These are phyloP conservation scores for Crossocerus cetratus DNA, from an alignment of 2,888 invertebrate species.

Conservation along the genomic window DNA sequence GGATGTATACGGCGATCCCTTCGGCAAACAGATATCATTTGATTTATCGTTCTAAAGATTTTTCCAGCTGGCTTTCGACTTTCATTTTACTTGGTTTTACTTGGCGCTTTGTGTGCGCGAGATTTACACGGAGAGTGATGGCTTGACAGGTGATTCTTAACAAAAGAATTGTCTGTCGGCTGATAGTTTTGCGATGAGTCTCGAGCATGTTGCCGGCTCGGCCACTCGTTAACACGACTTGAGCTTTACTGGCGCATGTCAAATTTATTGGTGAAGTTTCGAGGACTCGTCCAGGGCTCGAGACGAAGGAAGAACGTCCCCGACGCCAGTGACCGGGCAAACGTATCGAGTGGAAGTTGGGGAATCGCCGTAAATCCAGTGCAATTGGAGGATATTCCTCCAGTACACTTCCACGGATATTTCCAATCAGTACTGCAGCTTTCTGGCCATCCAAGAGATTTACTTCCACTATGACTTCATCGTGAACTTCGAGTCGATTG, in stretches of 20 bases:
- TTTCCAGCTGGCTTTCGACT: too few relatives aligned
- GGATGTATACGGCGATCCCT: too few relatives aligned
- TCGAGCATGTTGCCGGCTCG: conserved; percentile 13
- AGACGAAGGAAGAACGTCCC: not conserved
- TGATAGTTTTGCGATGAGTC: not conserved
- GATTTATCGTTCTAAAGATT: too few relatives aligned
- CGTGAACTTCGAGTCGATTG: too few relatives aligned
- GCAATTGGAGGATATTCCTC: conserved; percentile 12
- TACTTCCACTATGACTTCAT: too few relatives aligned
- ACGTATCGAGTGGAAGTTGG: conserved; percentile 25
- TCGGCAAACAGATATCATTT: too few relatives aligned
- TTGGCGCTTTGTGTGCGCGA: too few relatives aligned
- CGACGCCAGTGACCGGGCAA: not conserved
- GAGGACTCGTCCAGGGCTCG: conserved; percentile 11
- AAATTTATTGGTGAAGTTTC: conserved; percentile 36
- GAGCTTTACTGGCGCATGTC: conserved; percentile 13
- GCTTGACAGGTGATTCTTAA: conserved; percentile 23
- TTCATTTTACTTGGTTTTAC: too few relatives aligned
- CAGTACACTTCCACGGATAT: not conserved
- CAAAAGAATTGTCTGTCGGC: not conserved
- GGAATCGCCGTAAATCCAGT: conserved; percentile 21
- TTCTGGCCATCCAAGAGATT: too few relatives aligned
- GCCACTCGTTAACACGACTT: conserved; percentile 22
- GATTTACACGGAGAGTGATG: not conserved
- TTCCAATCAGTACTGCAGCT: too few relatives aligned